Evolutionary conservation across 2,113 vertebrate species (phyloP).

Genomic region (Probosciger aterrimus): DNA sequence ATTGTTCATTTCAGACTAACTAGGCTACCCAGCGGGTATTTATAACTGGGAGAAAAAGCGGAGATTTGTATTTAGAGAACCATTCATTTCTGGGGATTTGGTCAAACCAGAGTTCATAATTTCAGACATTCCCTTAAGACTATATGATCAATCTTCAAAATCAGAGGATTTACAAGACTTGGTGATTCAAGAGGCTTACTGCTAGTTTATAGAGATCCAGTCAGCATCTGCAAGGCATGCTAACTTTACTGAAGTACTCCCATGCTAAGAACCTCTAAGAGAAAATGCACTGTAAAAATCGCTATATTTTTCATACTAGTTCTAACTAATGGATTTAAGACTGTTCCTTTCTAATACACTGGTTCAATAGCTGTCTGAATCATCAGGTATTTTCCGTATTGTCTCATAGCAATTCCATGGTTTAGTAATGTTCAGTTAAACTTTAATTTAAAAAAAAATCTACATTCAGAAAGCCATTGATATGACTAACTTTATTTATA

Average conservation of each 20-base stretch:
- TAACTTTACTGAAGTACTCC: background rate
- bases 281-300: background rate
- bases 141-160: background rate
- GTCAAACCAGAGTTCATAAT: background rate
- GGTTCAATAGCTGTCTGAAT: background rate
- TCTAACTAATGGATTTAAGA: background rate
- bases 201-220: background rate
- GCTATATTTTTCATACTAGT: background rate
- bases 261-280: background rate
- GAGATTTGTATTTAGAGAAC: background rate
- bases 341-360: background rate
- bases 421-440: background rate
- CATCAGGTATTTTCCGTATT: background rate
- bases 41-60: background rate
- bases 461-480: background rate
- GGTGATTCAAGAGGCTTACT: background rate
- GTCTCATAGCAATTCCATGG: background rate
- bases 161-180: background rate
- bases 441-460: background rate
- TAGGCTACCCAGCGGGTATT: background rate
- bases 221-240: background rate
- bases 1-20: background rate
- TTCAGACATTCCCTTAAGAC: background rate
- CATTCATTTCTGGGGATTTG: background rate
- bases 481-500: background rate